Percentiles rank a stretch among this genome's conserved stretches.
Conservation (phyloP, 2,797 vertebrate species). For the Spea hammondii region DNA sequence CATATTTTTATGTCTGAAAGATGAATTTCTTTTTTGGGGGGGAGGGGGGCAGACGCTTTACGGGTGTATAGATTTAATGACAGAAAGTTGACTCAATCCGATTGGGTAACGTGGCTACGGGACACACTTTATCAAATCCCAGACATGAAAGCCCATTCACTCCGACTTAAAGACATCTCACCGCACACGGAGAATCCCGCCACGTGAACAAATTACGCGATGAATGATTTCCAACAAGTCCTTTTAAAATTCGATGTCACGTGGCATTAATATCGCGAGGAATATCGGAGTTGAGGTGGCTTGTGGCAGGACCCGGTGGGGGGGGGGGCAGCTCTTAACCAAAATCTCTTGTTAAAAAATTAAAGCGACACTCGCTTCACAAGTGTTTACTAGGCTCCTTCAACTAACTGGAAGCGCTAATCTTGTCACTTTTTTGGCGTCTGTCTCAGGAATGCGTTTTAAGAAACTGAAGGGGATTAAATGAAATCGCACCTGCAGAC, state of each 20-base stretch:
- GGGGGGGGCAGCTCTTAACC: neutral
- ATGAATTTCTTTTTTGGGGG: too few species aligned
- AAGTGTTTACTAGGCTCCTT: neutral
- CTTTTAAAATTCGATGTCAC: neutral
- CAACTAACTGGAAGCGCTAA: conserved; percentile 58
- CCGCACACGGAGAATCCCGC: neutral
- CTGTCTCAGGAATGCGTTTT: conserved; percentile 67
- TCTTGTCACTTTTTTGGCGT: conserved; percentile 65
- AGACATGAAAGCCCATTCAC: neutral
- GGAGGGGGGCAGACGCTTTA: too few species aligned
- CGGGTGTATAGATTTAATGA: too few species aligned
- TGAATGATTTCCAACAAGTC: neutral
- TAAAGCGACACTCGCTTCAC: neutral
- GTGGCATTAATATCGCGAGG: neutral
- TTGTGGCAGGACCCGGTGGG: too few species aligned
- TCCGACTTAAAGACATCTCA: neutral
- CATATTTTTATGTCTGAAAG: too few species aligned
- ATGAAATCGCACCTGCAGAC: conserved; percentile 68
- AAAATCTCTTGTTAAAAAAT: neutral
- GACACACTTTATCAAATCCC: neutral
- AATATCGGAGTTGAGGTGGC: too few species aligned
- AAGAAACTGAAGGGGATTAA: conserved; percentile 68
- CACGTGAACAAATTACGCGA: neutral
- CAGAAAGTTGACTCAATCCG: too few species aligned
- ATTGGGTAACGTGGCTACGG: neutral